Evolutionary conservation across 2,797 vertebrate species (phyloP).

Genomic region (Clangula hyemalis): DNA sequence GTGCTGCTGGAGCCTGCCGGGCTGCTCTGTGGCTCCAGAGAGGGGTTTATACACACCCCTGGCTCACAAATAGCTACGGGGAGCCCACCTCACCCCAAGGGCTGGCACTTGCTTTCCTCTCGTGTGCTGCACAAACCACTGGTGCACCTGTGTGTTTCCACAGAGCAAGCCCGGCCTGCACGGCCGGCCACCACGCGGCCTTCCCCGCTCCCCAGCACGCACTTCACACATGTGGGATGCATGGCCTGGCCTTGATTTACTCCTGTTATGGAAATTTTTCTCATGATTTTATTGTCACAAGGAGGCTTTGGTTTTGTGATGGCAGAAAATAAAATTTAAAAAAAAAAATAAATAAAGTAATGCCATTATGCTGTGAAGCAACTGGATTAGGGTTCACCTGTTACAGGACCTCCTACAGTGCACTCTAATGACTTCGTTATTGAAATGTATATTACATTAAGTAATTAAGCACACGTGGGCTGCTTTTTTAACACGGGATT

Average conservation of each 20-base stretch:
- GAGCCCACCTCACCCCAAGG: conserved; percentile 69
- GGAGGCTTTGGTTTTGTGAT: fast-evolving
- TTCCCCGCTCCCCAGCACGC: no score
- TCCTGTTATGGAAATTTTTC: not conserved
- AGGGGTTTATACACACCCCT: conserved; percentile 76
- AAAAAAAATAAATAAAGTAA: not conserved
- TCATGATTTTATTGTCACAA: not conserved
- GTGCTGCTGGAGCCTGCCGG: conserved; percentile 55
- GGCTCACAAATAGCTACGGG: conserved; percentile 73
- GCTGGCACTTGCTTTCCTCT: not conserved
- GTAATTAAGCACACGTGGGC: not conserved
- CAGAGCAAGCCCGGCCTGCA: no score
- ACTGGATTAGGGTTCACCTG: not conserved
- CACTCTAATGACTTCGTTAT: not conserved
- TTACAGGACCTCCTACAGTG: not conserved
- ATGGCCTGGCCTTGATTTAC: not conserved
- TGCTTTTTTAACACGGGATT: not conserved
- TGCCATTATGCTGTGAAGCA: not conserved
- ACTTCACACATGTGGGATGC: not conserved
- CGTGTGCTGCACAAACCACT: no score
- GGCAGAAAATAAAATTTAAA: not conserved
- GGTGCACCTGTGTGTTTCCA: no score
- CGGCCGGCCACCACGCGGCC: no score
- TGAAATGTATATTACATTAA: not conserved
- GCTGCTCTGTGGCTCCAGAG: conserved; percentile 64